Evolutionary conservation across 2,888 invertebrate species (phyloP).

Genomic region (Caenorhabditis uteleia): DNA sequence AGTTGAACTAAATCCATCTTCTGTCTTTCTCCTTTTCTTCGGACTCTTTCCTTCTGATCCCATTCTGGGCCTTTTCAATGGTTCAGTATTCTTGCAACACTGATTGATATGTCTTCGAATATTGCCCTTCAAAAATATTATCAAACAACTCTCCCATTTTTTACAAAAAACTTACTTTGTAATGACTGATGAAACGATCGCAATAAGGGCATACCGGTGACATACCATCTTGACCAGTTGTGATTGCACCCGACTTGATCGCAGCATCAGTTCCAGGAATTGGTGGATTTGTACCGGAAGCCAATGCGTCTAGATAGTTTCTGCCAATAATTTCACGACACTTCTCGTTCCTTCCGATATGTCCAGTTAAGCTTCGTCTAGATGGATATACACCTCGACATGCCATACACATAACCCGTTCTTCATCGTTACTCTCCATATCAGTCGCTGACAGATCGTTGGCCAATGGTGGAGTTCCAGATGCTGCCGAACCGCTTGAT

Average conservation of each 20-base stretch:
- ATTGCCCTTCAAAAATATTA: conserved; percentile 43
- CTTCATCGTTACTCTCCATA: conserved; percentile 43
- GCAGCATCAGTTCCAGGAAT: conserved; percentile 45
- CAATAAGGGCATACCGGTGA: conserved; percentile 65
- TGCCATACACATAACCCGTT: conserved; percentile 60
- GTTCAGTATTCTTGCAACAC: conserved; percentile 51
- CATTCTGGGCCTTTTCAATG: conserved; percentile 24
- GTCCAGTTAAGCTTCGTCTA: conserved; percentile 59
- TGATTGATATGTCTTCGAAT: conserved; percentile 62
- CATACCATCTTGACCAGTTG: conserved; percentile 57
- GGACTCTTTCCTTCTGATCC: conserved; percentile 13
- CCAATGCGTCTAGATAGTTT: conserved; percentile 58
- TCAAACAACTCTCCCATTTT: not conserved
- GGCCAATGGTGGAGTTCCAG: conserved; percentile 25
- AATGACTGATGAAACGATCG: conserved; percentile 64
- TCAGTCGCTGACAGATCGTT: conserved; percentile 21
- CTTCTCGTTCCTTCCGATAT: conserved; percentile 65
- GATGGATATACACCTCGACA: conserved; percentile 64
- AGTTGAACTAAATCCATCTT: conserved; percentile 10
- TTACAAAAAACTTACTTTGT: conserved; percentile 49
- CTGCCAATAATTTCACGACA: conserved; percentile 61
- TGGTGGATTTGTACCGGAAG: conserved; percentile 43
- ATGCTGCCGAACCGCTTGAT: conserved; percentile 33
- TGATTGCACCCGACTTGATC: conserved; percentile 44
- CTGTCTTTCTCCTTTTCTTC: conserved; percentile 8